Percentiles rank a stretch among this genome's conserved stretches.
Evolutionary conservation across 2,797 vertebrate genomes (phyloP).

Genomic region (Myotis findleyi): DNA sequence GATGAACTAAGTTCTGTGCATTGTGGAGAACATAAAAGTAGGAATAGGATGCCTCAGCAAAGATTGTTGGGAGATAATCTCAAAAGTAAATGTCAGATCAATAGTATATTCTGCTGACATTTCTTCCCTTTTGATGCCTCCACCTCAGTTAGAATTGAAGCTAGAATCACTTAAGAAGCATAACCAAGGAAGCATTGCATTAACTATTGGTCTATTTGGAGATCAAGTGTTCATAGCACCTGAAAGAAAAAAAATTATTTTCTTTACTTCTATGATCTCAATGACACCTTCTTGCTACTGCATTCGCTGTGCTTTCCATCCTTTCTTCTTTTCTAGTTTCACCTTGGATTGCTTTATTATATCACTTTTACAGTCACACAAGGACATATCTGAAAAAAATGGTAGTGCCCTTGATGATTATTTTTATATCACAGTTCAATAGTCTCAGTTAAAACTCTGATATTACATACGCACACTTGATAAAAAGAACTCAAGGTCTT

Average conservation of each 20-base stretch:
- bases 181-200: background rate
- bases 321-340: slow-evolving; percentile 5
- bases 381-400: slow-evolving; percentile 52
- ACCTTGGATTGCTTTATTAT: slow-evolving; percentile 46
- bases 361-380: slow-evolving; percentile 55
- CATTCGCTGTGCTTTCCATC: background rate
- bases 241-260: background rate
- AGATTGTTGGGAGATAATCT: slow-evolving; percentile 68
- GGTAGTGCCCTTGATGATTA: slow-evolving; percentile 32
- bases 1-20: background rate
- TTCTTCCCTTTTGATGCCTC: slow-evolving; percentile 38
- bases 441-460: slow-evolving; percentile 46
- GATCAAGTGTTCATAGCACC: background rate
- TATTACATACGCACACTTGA: slow-evolving; percentile 4
- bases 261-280: background rate
- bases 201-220: background rate
- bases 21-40: slow-evolving; percentile 54
- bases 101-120: slow-evolving; percentile 58
- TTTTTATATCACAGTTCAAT: slow-evolving; percentile 65
- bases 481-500: slow-evolving; percentile 43
- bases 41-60: background rate
- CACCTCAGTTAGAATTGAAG: slow-evolving; percentile 16
- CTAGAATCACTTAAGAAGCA: slow-evolving; percentile 38
- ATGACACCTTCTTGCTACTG: background rate
- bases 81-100: slow-evolving; percentile 68